Evolutionary conservation across 2,888 invertebrate species (phyloP), one percentile per base, ranked within the genome.

Genomic region (Zele albiditarsus): DNA sequence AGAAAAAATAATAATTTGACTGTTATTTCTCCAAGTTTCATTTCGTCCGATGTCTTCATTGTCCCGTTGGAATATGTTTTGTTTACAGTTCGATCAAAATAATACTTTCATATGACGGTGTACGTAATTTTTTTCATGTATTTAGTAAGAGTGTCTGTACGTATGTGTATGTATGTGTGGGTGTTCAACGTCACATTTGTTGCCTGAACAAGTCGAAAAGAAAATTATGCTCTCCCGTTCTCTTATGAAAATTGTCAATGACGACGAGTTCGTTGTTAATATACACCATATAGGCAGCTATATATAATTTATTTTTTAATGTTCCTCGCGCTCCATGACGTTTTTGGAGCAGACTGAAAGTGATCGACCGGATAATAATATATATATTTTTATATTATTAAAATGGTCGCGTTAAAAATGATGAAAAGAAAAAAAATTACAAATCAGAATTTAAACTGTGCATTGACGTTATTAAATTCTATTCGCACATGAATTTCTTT

Each of bases 331-430:
- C 74, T 76, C 75, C 76, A 53, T 25, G 58, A 27, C 66, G 38
- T 67, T 69, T 71, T 65, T 75, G 78, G 73, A 74, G 77, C 77
- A 76, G 78, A 80, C 78, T 80, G 78, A 79, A 72, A 71, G 60
- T 53, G 71, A 80, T 77, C 75, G 69, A 76, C 76, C 75, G 77
- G 70, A 74, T 25, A 60, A 46, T 49, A 31, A 70, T 53, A 53
- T 53, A 53, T 53, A 46, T 46, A 46, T 53, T 53, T n/a, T 20
- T 53, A 53, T 53, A 20, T 53, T 53, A 53, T 53, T 42, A 42
- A 12, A 20, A 25, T 53, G n/a, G 14, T 28, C 60, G 60, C 33
- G 46, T n/a, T 46, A n/a, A 46, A 46, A 46, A 46, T 67, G 57
- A 68, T 38, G 49, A 23, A 72, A 46, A 23, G 38, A 27, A 38